Evolutionary conservation across 1,140 invertebrate genomes (phyloP).

Genomic region (Tetragnatha versicolor): DNA sequence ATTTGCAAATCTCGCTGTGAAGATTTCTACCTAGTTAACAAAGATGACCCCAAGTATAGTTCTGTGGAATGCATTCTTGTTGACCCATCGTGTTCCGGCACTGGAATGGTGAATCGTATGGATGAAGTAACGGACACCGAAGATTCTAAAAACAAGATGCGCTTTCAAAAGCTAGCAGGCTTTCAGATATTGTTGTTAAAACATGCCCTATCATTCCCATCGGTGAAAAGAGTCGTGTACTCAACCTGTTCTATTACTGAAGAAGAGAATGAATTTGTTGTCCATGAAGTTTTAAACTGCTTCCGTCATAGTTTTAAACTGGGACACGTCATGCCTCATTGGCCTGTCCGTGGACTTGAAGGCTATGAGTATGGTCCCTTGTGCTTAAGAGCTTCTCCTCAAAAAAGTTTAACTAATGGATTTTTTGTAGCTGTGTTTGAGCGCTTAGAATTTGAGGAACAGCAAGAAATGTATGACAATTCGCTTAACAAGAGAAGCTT

Average conservation of each 20-base stretch:
- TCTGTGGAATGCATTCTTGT: constrained; percentile 89
- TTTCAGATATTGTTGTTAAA: constrained; percentile 86
- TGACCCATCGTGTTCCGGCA: constrained; percentile 95
- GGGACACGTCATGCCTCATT: constrained; percentile 59
- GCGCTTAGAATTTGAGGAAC: not conserved
- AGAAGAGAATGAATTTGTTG: constrained; percentile 92
- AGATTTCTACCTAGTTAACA: constrained; percentile 76
- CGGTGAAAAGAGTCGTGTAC: constrained; percentile 86
- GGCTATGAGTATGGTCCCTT: constrained; percentile 66
- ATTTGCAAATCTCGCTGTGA: constrained; percentile 73
- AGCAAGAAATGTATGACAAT: not conserved
- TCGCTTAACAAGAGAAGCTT: not conserved
- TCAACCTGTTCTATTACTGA: constrained; percentile 91
- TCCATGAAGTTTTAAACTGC: constrained; percentile 68
- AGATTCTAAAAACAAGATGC: constrained; percentile 59
- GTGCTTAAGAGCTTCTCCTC: constrained; percentile 79
- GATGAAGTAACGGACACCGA: constrained; percentile 63
- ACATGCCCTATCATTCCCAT: constrained; percentile 86
- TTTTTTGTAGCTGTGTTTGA: constrained; percentile 94
- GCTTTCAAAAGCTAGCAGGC: constrained; percentile 75
- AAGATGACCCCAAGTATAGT: constrained; percentile 67
- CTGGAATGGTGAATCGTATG: constrained; percentile 77
- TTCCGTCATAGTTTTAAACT: constrained; percentile 58
- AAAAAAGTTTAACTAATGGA: constrained; percentile 83
- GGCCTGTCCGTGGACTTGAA: constrained; percentile 60